Evolutionary conservation across 2,797 vertebrate species (phyloP).

Genomic region (Aplochiton taeniatus): DNA sequence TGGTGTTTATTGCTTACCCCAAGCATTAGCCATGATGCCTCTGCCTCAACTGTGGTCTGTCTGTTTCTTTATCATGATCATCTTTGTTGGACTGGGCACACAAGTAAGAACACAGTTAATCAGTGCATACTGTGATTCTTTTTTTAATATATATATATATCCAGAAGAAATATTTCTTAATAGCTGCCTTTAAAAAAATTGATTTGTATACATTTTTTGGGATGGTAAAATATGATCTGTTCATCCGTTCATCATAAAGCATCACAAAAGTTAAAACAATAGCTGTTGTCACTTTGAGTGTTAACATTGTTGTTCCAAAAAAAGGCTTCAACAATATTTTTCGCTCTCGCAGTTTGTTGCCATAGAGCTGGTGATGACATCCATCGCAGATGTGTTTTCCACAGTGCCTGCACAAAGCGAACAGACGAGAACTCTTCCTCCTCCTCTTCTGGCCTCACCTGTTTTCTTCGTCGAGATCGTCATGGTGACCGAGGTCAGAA

Average conservation of each 20-base stretch:
- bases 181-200: neutral
- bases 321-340: neutral
- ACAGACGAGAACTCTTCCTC: constrained; percentile 58
- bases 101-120: constrained; percentile 65
- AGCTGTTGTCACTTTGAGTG: neutral
- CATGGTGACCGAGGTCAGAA: constrained; percentile 61
- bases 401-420: constrained; percentile 42
- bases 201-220: neutral
- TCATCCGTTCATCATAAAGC: no score
- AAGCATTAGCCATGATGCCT: constrained; percentile 84
- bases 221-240: neutral
- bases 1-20: constrained; percentile 85
- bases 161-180: neutral
- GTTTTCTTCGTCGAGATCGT: constrained; percentile 50
- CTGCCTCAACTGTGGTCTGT: constrained; percentile 81
- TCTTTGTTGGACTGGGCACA: constrained; percentile 85
- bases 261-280: neutral
- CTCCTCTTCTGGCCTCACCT: constrained; percentile 51
- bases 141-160: neutral
- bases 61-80: constrained; percentile 84
- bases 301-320: neutral
- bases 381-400: constrained; percentile 62
- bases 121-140: neutral
- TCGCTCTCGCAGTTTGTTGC: constrained; percentile 52
- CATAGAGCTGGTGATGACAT: constrained; percentile 54